Percentiles rank a stretch among this genome's conserved stretches.
Evolutionary conservation across 2,113 vertebrate genomes (phyloP).

Genomic region (Serinus canaria): DNA sequence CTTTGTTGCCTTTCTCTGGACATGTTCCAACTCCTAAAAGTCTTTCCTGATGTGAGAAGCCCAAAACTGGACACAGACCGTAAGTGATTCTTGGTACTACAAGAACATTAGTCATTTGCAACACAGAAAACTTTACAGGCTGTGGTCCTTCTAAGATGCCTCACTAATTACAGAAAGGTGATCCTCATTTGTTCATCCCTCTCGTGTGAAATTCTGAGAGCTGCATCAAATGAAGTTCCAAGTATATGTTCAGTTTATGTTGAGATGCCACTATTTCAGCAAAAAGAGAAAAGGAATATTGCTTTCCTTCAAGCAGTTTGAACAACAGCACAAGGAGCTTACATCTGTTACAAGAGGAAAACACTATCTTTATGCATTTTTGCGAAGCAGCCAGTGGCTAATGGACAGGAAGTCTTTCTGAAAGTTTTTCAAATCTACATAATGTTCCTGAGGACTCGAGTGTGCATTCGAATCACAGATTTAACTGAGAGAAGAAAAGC

Average conservation of each 20-base stretch:
- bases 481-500: slow-evolving; percentile 42
- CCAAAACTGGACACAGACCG: background rate
- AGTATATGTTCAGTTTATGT: slow-evolving; percentile 49
- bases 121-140: background rate
- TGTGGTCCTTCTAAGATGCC: background rate
- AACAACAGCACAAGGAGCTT: slow-evolving; percentile 29
- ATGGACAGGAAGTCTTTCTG: slow-evolving; percentile 62
- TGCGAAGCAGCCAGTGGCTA: slow-evolving; percentile 67
- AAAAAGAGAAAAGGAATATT: slow-evolving; percentile 30
- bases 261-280: slow-evolving; percentile 26
- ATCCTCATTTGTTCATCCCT: background rate
- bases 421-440: slow-evolving; percentile 67
- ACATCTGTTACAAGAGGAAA: slow-evolving; percentile 50
- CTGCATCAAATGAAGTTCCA: slow-evolving; percentile 39
- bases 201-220: slow-evolving; percentile 20
- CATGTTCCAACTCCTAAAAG: background rate
- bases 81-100: background rate
- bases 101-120: background rate
- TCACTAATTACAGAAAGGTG: slow-evolving; percentile 14
- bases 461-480: slow-evolving; percentile 48
- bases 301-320: slow-evolving; percentile 19
- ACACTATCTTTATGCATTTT: slow-evolving; percentile 59
- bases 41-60: background rate
- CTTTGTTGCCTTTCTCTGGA: background rate
- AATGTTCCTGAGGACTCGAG: slow-evolving; percentile 37